These are phyloP conservation scores for Diadophis punctatus DNA, from an alignment of 2,113 vertebrate species.

Conservation along the genomic window DNA sequence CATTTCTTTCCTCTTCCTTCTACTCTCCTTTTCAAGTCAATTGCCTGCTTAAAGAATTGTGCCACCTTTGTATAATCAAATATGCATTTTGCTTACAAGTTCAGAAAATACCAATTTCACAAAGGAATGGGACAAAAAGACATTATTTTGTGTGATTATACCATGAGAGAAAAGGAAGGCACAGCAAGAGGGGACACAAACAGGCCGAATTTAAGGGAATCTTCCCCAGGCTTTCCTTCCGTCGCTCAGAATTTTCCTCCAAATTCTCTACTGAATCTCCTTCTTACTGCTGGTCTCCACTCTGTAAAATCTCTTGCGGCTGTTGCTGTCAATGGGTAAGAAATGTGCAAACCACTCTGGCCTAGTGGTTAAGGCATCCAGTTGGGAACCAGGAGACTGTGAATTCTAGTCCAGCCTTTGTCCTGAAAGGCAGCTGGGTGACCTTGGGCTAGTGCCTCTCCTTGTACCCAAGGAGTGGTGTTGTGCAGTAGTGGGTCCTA, in stretches of 20 bases:
- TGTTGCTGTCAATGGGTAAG: conserved; percentile 14
- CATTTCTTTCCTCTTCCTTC: background rate
- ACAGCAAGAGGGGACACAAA: background rate
- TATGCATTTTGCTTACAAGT: background rate
- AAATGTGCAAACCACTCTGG: background rate
- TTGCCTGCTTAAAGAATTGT: background rate
- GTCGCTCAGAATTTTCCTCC: background rate
- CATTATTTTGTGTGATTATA: background rate
- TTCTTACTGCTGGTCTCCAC: background rate
- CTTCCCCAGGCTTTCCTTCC: background rate
- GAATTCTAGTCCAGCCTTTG: too few species aligned
- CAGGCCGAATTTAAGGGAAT: background rate
- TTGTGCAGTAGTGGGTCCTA: too few species aligned
- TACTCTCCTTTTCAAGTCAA: background rate
- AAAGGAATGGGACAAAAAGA: background rate
- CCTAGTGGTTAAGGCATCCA: too few species aligned
- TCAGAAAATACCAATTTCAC: background rate
- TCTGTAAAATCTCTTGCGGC: background rate
- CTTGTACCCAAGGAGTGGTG: background rate
- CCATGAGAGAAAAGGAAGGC: background rate
- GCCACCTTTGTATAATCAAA: background rate
- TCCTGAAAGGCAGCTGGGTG: too few species aligned
- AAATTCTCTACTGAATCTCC: background rate
- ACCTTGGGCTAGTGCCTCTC: too few species aligned
- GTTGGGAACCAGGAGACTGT: too few species aligned